Percentiles rank a stretch among this genome's conserved stretches.
Evolutionary conservation across 2,888 invertebrate species (phyloP).

Genomic region (Dryocosmus kuriphilus): DNA sequence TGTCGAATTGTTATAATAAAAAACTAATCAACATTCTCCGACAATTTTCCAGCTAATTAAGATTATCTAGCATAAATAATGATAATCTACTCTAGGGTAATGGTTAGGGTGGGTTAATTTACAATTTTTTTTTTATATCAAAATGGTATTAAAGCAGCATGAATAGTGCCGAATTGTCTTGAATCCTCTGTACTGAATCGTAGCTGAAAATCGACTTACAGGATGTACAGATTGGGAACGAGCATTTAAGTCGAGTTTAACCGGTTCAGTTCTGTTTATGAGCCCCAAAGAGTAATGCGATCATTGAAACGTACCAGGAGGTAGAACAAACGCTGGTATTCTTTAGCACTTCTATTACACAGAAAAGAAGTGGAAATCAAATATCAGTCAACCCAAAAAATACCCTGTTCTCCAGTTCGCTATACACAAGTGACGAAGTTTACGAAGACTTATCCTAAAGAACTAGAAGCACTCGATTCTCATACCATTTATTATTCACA

Average conservation of each 20-base stretch:
- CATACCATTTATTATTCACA: too few relatives aligned
- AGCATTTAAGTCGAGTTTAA: slow-evolving; percentile 33
- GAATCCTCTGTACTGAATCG: slow-evolving; percentile 21
- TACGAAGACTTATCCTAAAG: too few relatives aligned
- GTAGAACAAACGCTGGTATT: slow-evolving; percentile 3
- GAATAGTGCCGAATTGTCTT: slow-evolving; percentile 27
- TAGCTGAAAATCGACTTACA: slow-evolving; percentile 40
- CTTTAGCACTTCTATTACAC: background rate
- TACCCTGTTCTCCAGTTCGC: background rate
- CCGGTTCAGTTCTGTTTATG: slow-evolving; percentile 38
- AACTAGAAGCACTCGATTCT: too few relatives aligned
- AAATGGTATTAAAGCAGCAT: background rate
- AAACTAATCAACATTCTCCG: too few relatives aligned
- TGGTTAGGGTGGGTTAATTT: too few relatives aligned
- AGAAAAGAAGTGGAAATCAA: background rate
- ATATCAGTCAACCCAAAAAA: background rate
- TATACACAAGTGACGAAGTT: background rate
- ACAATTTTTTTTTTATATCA: background rate
- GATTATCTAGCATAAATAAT: too few relatives aligned
- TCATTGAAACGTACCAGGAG: slow-evolving; percentile 23
- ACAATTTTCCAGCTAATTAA: too few relatives aligned
- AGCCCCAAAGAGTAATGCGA: slow-evolving; percentile 27
- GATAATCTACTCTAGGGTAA: too few relatives aligned
- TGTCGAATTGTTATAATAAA: too few relatives aligned
- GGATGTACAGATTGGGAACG: slow-evolving; percentile 41